These are phyloP conservation scores for Labia minor DNA, from an alignment of 2,888 invertebrate species.

Conservation along the genomic window DNA sequence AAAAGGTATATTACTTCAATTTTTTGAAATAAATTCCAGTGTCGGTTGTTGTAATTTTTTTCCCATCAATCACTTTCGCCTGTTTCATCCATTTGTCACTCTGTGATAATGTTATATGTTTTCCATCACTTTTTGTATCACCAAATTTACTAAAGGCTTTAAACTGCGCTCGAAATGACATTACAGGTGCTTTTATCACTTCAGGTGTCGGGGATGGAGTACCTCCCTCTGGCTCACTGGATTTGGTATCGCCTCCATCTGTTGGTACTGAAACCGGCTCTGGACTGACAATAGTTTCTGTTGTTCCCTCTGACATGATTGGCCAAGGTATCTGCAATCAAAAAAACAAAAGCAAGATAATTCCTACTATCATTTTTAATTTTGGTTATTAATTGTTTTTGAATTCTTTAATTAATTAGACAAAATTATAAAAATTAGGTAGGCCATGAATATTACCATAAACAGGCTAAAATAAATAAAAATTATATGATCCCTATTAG, in stretches of 20 bases:
- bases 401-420: too few relatives aligned
- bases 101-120: conserved; percentile 74
- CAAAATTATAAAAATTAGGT: too few relatives aligned
- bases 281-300: neutral
- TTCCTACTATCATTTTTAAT: too few relatives aligned
- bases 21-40: conserved; percentile 85
- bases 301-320: neutral
- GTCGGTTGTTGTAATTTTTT: conserved; percentile 79
- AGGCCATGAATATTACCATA: too few relatives aligned
- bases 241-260: neutral
- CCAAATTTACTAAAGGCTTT: conserved; percentile 78
- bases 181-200: neutral
- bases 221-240: neutral
- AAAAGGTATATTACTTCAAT: conserved; percentile 67
- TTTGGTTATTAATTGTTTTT: too few relatives aligned
- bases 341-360: too few relatives aligned
- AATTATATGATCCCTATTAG: too few relatives aligned
- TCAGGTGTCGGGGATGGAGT: neutral
- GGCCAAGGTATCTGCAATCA: too few relatives aligned
- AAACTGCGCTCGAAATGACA: conserved; percentile 47
- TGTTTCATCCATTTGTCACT: conserved; percentile 94
- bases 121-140: conserved; percentile 75
- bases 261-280: neutral
- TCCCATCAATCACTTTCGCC: conserved; percentile 63
- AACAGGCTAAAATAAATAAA: too few relatives aligned